A percentile compares a stretch with the other conserved stretches of the same genome.
Conservation (phyloP, 2,797 vertebrate genomes). For the Micropoecilia bifurca region DNA sequence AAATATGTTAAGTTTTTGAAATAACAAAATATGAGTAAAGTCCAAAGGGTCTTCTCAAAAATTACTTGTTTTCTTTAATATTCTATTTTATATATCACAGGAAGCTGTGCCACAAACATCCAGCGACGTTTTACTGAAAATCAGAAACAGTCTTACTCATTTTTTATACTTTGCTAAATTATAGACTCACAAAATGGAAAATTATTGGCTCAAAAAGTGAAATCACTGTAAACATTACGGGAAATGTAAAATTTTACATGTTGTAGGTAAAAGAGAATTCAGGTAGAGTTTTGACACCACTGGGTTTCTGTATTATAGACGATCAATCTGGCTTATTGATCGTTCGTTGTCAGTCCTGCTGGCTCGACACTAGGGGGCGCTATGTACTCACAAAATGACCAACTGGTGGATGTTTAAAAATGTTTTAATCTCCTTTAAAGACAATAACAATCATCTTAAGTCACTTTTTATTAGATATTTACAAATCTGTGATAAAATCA, state of each 20-base stretch:
- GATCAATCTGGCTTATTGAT: background rate
- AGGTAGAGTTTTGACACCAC: too few relatives aligned
- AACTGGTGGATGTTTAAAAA: background rate
- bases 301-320: background rate
- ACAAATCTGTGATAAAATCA: background rate
- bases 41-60: background rate
- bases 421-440: conserved; percentile 24
- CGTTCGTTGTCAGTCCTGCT: background rate
- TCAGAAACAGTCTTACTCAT: too few relatives aligned
- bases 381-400: conserved; percentile 29
- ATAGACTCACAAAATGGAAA: too few relatives aligned
- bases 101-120: too few relatives aligned
- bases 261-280: background rate
- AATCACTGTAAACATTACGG: too few relatives aligned
- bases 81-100: too few relatives aligned
- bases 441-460: background rate
- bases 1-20: too few relatives aligned
- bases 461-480: background rate
- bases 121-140: too few relatives aligned
- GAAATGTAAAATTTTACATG: background rate
- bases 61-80: too few relatives aligned
- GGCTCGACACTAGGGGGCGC: conserved; percentile 67
- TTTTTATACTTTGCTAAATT: too few relatives aligned
- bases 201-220: too few relatives aligned
- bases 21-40: background rate